These are phyloP conservation scores for Resseliella maxima DNA, from an alignment of 2,888 invertebrate genomes.

Conservation along the genomic window DNA sequence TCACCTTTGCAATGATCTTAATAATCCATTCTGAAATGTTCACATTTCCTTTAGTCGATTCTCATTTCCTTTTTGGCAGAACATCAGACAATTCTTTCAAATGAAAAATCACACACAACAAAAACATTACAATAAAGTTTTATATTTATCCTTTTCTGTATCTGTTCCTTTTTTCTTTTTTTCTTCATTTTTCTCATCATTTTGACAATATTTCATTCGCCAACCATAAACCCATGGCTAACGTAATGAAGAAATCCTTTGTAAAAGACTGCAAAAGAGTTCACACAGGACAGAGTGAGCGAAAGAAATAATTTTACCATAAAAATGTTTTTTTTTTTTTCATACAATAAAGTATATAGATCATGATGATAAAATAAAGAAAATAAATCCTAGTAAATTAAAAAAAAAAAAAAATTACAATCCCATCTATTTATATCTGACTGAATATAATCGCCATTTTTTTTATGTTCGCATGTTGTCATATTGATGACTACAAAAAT, in stretches of 20 bases:
- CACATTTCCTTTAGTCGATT: constrained; percentile 5
- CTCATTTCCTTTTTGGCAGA: neutral
- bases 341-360: neutral
- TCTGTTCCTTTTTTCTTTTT: neutral
- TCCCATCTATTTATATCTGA: neutral
- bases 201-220: too few species aligned
- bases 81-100: neutral
- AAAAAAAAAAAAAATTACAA: neutral
- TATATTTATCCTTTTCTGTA: neutral
- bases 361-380: neutral
- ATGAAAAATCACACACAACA: neutral
- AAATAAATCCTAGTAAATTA: neutral
- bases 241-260: neutral
- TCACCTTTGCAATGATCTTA: neutral
- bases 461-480: neutral
- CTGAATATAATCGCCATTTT: neutral
- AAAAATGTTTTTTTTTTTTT: too few species aligned
- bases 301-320: neutral
- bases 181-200: neutral
- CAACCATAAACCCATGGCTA: neutral
- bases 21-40: neutral
- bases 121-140: neutral
- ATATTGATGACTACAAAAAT: neutral
- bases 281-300: too few species aligned
- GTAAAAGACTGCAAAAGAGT: neutral